A percentile compares a stretch with the other conserved stretches of the same genome.
These are phyloP conservation scores for Cirrhinus mrigala DNA, from an alignment of 2,797 vertebrate species.

Conservation along the genomic window DNA sequence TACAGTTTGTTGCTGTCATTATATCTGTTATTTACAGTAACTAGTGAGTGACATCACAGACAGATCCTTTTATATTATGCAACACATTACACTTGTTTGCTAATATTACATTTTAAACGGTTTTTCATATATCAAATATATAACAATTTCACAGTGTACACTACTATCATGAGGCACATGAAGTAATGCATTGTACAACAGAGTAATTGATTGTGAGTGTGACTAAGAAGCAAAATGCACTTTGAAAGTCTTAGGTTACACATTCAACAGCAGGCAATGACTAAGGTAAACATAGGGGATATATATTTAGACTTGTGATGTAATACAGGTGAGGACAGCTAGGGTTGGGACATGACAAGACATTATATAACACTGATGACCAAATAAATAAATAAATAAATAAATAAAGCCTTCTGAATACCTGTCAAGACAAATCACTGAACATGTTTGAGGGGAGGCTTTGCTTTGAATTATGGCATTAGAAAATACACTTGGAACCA, in stretches of 20 bases:
- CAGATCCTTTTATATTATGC: neutral
- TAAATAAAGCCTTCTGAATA: neutral
- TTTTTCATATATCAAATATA: neutral
- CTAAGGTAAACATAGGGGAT: neutral
- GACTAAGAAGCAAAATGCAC: neutral
- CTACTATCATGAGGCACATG: neutral
- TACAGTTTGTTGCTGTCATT: neutral
- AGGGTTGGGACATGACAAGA: neutral
- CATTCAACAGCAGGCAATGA: neutral
- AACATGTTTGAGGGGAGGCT: neutral
- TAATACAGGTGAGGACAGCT: neutral
- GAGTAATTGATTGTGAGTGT: neutral
- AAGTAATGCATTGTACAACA: neutral
- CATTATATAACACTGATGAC: neutral
- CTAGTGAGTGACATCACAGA: neutral
- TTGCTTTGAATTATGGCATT: neutral
- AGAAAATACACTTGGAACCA: neutral
- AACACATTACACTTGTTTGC: neutral
- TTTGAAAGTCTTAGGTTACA: neutral
- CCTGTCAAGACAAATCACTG: neutral
- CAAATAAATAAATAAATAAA: neutral
- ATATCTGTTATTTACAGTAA: conserved; percentile 19
- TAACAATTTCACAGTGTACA: neutral
- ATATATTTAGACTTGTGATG: neutral
- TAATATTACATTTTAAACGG: too few species aligned